Evolutionary conservation across 53 echinoderm and acorn worm genomes (phyloP), one percentile per base, ranked within the genome.

Genomic region (Antedon mediterranea): DNA sequence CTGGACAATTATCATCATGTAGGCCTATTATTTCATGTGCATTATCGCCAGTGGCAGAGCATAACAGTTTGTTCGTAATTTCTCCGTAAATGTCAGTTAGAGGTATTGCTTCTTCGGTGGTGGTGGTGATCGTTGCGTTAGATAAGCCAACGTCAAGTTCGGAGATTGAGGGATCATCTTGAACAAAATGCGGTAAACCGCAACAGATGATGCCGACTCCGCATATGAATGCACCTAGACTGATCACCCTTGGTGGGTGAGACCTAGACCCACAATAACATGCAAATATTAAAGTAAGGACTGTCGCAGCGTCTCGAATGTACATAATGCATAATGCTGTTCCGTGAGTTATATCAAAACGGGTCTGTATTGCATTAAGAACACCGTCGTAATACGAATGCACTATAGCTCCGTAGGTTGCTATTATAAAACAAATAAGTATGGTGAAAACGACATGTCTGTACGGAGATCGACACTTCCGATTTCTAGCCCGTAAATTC

Each of bases 111-210:
- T 57, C 57, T 57, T 57, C 57, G 23, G 57, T 57, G 57, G 9
- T 57, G 23, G 20, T 18, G 9, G 9, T 23, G 9, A 57, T 57
- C 23, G 57, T 57, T 18, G 23, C 23, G 20, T 57, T 57, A 11
- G 57, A 57, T 57, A 11, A 37, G 15, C 57, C 57, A 3, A 57
- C 57, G 57, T 57, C 57, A 13, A 11, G 7, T 15, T 57, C 57
- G 57, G 57, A 6, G 11, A 57, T 8, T 57, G 41, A 5, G 13
- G 41, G 13, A 41, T 57, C 57, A 2, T 23, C 28, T 0, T 77
- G 78, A 9, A 83, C 83, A 43, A 93, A 89, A 77, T 94, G 91
- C 32, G 94, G 94, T 9, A 91, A 76, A 31, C 91, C 86, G 30
- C 81, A 85, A n/a, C 84, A 71, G 13, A 94, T 83, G 28, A 91